phyloP scores from a whole-genome alignment of 1,140 invertebrate genomes.

The Lordiphosa stackelbergi region DNA sequence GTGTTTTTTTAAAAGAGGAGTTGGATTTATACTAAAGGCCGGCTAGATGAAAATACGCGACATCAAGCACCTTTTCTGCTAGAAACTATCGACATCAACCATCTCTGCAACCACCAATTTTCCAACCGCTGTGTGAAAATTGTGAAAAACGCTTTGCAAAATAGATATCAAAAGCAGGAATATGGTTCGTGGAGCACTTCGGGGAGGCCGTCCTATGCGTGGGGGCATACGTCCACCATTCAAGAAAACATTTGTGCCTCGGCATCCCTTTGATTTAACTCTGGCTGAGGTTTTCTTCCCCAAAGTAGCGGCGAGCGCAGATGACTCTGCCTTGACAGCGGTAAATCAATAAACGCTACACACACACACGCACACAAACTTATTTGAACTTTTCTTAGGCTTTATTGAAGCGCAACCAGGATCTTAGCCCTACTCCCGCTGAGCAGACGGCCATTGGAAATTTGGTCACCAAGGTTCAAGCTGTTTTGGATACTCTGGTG shows the following conservation, averaged over 20 bases:
- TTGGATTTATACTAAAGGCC: too few species aligned
- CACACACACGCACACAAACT: conserved; percentile 5
- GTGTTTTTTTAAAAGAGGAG: too few species aligned
- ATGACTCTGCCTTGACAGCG: conserved; percentile 90
- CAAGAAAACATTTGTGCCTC: conserved; percentile 86
- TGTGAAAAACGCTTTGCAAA: conserved; percentile 17
- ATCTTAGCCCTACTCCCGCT: conserved; percentile 91
- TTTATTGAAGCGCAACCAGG: conserved; percentile 92
- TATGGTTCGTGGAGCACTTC: conserved; percentile 70
- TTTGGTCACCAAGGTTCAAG: conserved; percentile 95
- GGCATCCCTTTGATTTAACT: conserved; percentile 93
- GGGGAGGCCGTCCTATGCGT: conserved; percentile 83
- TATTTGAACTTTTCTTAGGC: conserved; percentile 80
- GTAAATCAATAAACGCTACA: conserved; percentile 77
- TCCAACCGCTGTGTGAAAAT: too few species aligned
- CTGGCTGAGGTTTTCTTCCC: conserved; percentile 92
- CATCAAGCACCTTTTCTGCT: too few species aligned
- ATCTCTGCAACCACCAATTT: too few species aligned
- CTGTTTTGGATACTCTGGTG: conserved; percentile 94
- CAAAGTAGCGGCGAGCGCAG: conserved; percentile 87
- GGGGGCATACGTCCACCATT: conserved; percentile 83
- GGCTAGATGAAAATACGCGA: too few species aligned
- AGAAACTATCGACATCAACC: too few species aligned
- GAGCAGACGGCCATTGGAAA: conserved; percentile 95
- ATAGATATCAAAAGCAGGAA: conserved; percentile 56